A percentile compares a stretch with the other conserved stretches of the same genome.
These are phyloP conservation scores for Aplidium turbinatum DNA, from an alignment of 23 tunicate species.

Conservation along the genomic window DNA sequence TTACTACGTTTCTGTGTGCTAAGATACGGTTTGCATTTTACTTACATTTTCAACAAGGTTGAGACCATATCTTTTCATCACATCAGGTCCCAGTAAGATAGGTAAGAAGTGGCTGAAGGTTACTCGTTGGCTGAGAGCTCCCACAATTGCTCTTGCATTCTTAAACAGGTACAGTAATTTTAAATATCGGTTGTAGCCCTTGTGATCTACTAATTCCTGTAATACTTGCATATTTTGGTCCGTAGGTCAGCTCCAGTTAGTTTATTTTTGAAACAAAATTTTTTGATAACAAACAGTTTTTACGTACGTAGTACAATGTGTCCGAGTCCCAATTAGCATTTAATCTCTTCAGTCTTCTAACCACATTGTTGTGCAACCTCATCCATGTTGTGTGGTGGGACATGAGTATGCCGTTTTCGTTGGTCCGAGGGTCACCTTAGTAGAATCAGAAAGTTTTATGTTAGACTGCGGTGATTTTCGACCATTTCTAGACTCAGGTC, in stretches of 20 bases:
- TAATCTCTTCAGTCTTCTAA: constrained; percentile 34
- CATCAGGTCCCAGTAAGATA: constrained; percentile 43
- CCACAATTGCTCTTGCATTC: constrained; percentile 57
- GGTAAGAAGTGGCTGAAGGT: constrained; percentile 85
- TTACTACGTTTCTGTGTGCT: no score
- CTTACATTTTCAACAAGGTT: constrained; percentile 24
- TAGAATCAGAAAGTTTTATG: no score
- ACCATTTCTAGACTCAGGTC: no score
- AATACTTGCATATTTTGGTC: no score
- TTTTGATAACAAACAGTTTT: no score
- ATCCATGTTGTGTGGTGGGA: constrained; percentile 71
- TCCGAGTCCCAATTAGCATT: constrained; percentile 64
- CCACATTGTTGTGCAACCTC: constrained; percentile 64
- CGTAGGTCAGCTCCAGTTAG: no score
- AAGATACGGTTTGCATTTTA: no score
- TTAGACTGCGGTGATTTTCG: no score
- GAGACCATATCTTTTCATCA: constrained; percentile 52
- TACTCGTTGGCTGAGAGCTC: constrained; percentile 56
- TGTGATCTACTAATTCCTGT: no score
- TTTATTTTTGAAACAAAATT: background rate
- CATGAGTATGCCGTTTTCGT: constrained; percentile 72
- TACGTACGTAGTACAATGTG: constrained; percentile 34
- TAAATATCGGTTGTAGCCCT: no score
- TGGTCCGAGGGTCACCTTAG: constrained; percentile 65
- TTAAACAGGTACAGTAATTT: no score